These are phyloP conservation scores for Montipora foliosa DNA, from an alignment of 64 coral and sea anemone genomes.

Conservation along the genomic window DNA sequence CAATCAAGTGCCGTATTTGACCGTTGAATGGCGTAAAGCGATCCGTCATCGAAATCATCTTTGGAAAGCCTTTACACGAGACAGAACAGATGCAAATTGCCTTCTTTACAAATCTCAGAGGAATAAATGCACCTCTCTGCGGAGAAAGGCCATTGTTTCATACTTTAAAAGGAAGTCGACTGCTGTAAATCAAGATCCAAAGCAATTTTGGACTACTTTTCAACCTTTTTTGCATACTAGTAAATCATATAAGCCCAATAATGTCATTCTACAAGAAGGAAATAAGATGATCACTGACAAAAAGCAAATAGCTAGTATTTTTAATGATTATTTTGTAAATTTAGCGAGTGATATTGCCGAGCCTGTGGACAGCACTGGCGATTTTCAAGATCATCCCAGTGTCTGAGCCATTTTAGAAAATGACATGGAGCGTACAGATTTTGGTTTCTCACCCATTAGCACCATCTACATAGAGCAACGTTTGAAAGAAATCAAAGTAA, in stretches of 20 bases:
- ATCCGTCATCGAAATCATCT: slow-evolving; percentile 9
- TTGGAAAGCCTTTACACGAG: not conserved
- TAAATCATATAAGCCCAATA: slow-evolving; percentile 7
- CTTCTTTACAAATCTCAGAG: slow-evolving; percentile 1
- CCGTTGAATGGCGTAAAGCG: slow-evolving; percentile 10
- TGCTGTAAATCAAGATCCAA: not conserved
- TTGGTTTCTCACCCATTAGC: not conserved
- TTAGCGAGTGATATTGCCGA: not conserved
- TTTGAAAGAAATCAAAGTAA: no score
- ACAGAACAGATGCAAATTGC: slow-evolving; percentile 1
- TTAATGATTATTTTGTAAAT: slow-evolving; percentile 2
- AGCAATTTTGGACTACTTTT: no score
- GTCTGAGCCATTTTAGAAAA: not conserved
- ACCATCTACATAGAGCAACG: no score
- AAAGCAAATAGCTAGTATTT: not conserved
- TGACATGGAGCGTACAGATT: not conserved
- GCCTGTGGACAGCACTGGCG: not conserved
- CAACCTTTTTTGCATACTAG: not conserved
- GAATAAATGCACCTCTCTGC: slow-evolving; percentile 5
- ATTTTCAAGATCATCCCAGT: slow-evolving; percentile 34
- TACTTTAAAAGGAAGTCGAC: not conserved
- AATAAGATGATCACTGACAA: not conserved
- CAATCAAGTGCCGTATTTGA: slow-evolving; percentile 11
- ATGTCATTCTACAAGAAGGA: not conserved
- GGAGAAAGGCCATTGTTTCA: not conserved